These are phyloP conservation scores for Pandemis heparana DNA, from an alignment of 2,888 invertebrate genomes.

Conservation along the genomic window DNA sequence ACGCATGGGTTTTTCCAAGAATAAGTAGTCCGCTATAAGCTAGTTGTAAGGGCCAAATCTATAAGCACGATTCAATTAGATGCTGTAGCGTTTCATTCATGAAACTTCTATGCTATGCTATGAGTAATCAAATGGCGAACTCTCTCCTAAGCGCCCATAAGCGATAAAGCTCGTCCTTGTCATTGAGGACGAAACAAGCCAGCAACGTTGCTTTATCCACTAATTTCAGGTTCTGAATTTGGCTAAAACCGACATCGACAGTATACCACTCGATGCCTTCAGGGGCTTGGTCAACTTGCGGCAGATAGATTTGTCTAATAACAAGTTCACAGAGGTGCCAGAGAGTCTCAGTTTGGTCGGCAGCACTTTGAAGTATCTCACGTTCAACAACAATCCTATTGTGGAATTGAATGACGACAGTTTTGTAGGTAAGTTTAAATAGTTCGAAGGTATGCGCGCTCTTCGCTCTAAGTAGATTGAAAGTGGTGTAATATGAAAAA, in stretches of 20 bases:
- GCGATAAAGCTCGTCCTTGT: no score
- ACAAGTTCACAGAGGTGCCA: constrained; percentile 86
- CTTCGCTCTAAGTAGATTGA: background rate
- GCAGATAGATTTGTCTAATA: constrained; percentile 86
- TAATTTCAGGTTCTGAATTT: constrained; percentile 83
- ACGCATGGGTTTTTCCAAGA: constrained; percentile 38
- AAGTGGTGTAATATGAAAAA: background rate
- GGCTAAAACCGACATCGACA: constrained; percentile 85
- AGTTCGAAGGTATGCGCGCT: background rate
- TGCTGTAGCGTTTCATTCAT: no score
- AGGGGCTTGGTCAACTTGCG: constrained; percentile 79
- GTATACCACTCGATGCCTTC: constrained; percentile 83
- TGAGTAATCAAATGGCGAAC: no score
- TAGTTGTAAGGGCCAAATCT: background rate
- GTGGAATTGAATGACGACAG: constrained; percentile 85
- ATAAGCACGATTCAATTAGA: background rate
- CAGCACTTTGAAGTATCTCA: constrained; percentile 83
- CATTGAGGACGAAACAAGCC: background rate
- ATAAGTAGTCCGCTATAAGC: constrained; percentile 9
- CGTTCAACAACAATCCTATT: constrained; percentile 87
- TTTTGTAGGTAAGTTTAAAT: constrained; percentile 79
- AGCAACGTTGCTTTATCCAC: constrained; percentile 23
- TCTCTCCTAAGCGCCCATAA: no score
- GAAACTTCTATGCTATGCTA: no score
- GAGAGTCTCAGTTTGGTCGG: constrained; percentile 82